phyloP scores from a whole-genome alignment of 2,113 vertebrate genomes.

The Diglossa brunneiventris region DNA sequence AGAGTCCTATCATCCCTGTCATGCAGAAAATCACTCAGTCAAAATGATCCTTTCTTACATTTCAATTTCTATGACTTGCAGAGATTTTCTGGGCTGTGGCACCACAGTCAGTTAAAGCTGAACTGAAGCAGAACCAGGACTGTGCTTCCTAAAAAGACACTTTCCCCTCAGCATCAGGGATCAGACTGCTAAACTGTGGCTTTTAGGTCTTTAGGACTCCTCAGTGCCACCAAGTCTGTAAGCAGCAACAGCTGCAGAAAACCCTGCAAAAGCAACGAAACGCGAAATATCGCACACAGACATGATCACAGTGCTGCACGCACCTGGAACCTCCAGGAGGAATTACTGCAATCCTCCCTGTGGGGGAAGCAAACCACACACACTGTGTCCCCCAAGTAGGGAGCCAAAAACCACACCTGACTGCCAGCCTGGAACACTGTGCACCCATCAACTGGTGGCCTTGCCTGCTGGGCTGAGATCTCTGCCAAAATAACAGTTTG shows the following conservation, averaged over 20 bases:
- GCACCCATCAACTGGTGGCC: too few relatives aligned
- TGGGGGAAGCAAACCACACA: not conserved
- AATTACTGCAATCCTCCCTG: not conserved
- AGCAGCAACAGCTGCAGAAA: not conserved
- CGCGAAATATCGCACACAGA: not conserved
- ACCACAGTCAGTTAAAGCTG: not conserved
- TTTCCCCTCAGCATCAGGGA: not conserved
- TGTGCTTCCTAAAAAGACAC: not conserved
- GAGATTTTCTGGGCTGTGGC: not conserved
- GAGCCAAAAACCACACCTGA: not conserved
- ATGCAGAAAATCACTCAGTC: not conserved
- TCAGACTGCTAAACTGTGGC: not conserved
- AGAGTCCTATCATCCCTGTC: not conserved
- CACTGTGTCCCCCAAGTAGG: fast-evolving
- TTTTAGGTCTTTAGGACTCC: not conserved
- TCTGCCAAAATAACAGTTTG: not conserved
- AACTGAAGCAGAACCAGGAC: not conserved
- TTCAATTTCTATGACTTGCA: not conserved
- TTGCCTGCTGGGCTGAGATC: not conserved
- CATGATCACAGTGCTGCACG: fast-evolving
- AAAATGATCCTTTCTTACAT: not conserved
- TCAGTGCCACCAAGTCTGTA: not conserved
- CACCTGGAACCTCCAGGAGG: not conserved
- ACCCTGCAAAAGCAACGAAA: fast-evolving
- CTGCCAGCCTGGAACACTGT: not conserved